Evolutionary conservation across 1,140 invertebrate species (phyloP).

Genomic region (Orius insidiosus): DNA sequence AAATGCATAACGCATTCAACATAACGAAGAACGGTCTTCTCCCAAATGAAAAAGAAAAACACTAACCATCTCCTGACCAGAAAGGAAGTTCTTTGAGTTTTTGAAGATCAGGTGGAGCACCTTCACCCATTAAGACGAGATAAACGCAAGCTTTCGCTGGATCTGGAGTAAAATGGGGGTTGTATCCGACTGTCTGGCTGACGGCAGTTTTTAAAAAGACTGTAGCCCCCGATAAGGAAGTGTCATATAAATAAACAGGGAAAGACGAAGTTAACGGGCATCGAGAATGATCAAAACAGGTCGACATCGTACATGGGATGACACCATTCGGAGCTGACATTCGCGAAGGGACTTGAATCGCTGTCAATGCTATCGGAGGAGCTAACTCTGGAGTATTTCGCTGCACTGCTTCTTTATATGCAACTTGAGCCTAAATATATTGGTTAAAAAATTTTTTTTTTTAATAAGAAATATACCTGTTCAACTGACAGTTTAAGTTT

Average conservation of each 20-base stretch:
- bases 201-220: conserved; percentile 19
- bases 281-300: conserved; percentile 87
- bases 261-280: conserved; percentile 87
- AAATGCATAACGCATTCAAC: too few species aligned
- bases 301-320: conserved; percentile 64
- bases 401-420: conserved; percentile 70
- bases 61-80: conserved; percentile 83
- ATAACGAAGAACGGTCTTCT: too few species aligned
- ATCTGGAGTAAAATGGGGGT: conserved; percentile 67
- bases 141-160: conserved; percentile 75
- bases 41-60: neutral
- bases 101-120: conserved; percentile 12
- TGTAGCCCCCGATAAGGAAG: conserved; percentile 15
- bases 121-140: conserved; percentile 37
- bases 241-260: conserved; percentile 71
- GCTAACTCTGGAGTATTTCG: conserved; percentile 76
- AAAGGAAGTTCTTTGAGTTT: conserved; percentile 43
- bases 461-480: conserved; percentile 25
- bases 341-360: conserved; percentile 28
- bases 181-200: conserved; percentile 36
- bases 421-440: conserved; percentile 52
- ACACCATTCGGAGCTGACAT: conserved; percentile 20
- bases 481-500: conserved; percentile 77
- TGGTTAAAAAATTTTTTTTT: neutral
- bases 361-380: conserved; percentile 50